These are phyloP conservation scores for Drosophila ohnishii DNA, from an alignment of 1,140 invertebrate species.

Conservation along the genomic window DNA sequence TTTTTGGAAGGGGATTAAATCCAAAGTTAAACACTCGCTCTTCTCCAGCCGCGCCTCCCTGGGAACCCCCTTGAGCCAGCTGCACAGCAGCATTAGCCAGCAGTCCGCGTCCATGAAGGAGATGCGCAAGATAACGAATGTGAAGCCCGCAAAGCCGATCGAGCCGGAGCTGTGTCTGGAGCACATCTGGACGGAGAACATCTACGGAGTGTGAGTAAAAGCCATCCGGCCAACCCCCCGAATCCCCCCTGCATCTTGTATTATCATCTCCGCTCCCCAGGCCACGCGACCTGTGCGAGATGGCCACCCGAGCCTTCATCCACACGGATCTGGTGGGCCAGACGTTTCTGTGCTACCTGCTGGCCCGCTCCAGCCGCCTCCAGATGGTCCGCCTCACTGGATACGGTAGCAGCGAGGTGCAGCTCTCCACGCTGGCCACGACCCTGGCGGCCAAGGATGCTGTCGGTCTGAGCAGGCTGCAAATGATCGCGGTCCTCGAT, in stretches of 20 bases:
- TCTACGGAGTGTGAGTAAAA: conserved; percentile 79
- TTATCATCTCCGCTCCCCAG: conserved; percentile 48
- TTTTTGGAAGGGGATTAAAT: not conserved
- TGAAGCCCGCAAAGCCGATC: conserved; percentile 87
- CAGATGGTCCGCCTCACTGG: conserved; percentile 90
- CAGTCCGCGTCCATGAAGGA: conserved; percentile 77
- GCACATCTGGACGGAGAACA: conserved; percentile 93
- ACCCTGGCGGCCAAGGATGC: conserved; percentile 92
- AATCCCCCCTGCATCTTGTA: too few relatives aligned
- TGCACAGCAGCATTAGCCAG: conserved; percentile 71
- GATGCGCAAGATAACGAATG: conserved; percentile 69
- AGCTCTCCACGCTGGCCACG: conserved; percentile 89
- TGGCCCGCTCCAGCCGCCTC: conserved; percentile 87
- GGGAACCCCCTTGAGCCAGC: conserved; percentile 67
- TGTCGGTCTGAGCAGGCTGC: conserved; percentile 88
- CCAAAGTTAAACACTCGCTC: not conserved
- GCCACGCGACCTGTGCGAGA: conserved; percentile 80
- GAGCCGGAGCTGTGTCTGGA: conserved; percentile 94
- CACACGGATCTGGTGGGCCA: conserved; percentile 92
- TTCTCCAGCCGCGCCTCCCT: conserved; percentile 55
- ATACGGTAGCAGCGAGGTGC: conserved; percentile 85
- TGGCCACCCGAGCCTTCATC: conserved; percentile 91
- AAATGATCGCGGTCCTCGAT: conserved; percentile 93
- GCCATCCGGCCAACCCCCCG: not conserved
- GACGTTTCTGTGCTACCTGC: conserved; percentile 91